These are phyloP conservation scores for Desmodus rotundus DNA, from an alignment of 2,113 vertebrate genomes.

Conservation along the genomic window DNA sequence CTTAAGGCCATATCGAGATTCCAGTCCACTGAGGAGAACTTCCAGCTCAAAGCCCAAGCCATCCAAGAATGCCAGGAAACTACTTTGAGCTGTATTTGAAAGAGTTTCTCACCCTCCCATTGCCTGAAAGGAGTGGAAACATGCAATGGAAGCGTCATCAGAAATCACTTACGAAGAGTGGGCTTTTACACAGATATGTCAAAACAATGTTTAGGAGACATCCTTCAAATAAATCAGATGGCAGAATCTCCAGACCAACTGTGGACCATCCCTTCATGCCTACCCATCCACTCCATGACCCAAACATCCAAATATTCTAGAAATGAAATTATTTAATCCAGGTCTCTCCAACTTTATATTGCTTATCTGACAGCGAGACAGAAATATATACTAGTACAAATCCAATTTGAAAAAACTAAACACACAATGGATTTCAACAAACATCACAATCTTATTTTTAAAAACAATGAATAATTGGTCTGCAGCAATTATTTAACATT, in stretches of 20 bases:
- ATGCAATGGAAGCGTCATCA: background rate
- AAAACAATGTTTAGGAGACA: background rate
- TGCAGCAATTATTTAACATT: background rate
- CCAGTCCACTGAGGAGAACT: slow-evolving; percentile 8
- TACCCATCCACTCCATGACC: background rate
- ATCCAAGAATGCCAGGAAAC: slow-evolving; percentile 2
- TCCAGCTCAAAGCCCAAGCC: background rate
- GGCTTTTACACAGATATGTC: background rate
- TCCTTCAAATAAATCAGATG: background rate
- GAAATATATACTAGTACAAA: background rate
- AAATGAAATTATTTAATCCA: slow-evolving; percentile 4
- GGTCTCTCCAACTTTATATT: background rate
- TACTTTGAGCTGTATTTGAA: background rate
- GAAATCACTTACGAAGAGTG: background rate
- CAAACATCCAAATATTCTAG: background rate
- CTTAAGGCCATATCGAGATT: slow-evolving; percentile 37
- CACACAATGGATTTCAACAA: background rate
- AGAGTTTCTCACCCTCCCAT: background rate
- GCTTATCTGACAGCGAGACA: background rate
- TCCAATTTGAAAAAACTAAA: background rate
- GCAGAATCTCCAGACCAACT: background rate
- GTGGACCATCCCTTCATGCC: background rate
- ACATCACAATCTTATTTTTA: background rate
- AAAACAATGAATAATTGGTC: background rate
- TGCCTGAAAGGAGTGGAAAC: background rate